Conservation (phyloP, 2,113 vertebrate species). For the Cisticola juncidis region DNA sequence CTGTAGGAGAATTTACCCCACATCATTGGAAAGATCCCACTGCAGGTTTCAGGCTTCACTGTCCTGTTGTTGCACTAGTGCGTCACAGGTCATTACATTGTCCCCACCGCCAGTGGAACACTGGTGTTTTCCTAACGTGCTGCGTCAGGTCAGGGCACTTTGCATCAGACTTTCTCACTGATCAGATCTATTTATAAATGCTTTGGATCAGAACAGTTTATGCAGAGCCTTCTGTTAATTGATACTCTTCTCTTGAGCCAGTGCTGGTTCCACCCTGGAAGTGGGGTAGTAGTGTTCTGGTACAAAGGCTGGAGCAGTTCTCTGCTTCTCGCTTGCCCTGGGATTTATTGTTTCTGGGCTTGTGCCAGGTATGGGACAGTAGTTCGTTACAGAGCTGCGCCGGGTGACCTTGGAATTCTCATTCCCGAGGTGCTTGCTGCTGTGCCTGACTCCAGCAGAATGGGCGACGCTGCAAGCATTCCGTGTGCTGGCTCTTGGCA, state of each 20-base stretch:
- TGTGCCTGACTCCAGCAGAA: background rate
- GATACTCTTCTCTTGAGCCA: background rate
- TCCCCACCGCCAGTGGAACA: background rate
- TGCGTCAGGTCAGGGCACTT: background rate
- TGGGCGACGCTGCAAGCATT: background rate
- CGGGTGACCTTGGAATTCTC: slow-evolving; percentile 6
- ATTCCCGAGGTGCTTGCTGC: background rate
- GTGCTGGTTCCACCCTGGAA: background rate
- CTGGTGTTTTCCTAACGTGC: background rate
- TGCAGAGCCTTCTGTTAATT: background rate
- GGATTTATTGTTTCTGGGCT: slow-evolving; percentile 16
- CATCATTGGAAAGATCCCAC: background rate
- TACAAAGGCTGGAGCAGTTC: background rate
- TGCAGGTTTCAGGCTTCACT: background rate
- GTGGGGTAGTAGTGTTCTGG: background rate
- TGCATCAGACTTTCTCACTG: background rate
- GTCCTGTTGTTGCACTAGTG: background rate
- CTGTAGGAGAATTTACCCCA: background rate
- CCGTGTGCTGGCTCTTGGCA: background rate
- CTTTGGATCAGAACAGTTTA: background rate
- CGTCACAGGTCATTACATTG: background rate
- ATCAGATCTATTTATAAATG: background rate
- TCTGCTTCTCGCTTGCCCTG: background rate
- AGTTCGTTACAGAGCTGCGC: background rate
- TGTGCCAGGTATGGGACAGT: background rate